phyloP scores from a whole-genome alignment of 2,113 vertebrate genomes.

The Clarias gariepinus region DNA sequence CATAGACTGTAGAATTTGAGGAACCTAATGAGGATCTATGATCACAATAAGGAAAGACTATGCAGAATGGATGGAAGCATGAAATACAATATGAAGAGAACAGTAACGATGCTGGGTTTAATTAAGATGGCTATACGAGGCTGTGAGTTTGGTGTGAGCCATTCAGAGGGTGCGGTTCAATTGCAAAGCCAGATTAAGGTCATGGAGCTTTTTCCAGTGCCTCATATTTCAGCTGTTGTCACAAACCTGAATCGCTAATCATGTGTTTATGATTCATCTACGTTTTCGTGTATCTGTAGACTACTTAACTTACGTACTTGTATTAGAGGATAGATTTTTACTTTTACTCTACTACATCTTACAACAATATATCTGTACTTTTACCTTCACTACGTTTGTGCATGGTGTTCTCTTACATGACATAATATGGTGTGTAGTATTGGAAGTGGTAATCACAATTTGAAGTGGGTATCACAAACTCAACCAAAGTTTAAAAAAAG shows the following conservation, averaged over 20 bases:
- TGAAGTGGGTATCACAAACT: no score
- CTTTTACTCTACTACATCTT: no score
- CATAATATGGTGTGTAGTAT: no score
- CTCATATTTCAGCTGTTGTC: slow-evolving; percentile 26
- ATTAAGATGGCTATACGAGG: slow-evolving; percentile 1
- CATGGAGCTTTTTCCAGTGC: neutral
- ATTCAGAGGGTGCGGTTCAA: neutral
- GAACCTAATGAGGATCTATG: slow-evolving; percentile 15
- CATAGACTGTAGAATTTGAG: neutral
- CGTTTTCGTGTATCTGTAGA: no score
- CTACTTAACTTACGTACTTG: no score
- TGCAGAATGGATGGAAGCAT: neutral
- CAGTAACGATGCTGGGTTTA: slow-evolving; percentile 4
- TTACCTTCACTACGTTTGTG: no score
- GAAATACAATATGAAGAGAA: neutral
- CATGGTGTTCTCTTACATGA: no score
- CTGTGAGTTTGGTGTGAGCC: neutral
- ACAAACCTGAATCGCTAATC: neutral
- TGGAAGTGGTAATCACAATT: no score
- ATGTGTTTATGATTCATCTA: neutral
- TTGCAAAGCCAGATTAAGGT: slow-evolving; percentile 14
- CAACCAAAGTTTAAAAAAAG: no score
- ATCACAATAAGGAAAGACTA: neutral
- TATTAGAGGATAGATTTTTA: no score
- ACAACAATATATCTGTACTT: no score